Evolutionary conservation across 1,140 invertebrate genomes (phyloP).

Genomic region (Parapsyche elsis): DNA sequence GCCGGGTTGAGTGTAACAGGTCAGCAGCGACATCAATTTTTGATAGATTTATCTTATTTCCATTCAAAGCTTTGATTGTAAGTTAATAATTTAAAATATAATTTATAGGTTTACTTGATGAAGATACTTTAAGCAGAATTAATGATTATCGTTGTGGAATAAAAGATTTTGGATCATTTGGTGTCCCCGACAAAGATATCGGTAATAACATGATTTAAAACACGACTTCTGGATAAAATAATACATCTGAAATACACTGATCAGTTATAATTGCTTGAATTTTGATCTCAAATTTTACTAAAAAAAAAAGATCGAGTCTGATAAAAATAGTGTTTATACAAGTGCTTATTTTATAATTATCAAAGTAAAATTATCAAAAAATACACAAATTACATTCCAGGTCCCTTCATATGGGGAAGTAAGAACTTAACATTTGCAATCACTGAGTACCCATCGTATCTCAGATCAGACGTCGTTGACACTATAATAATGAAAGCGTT

Average conservation of each 20-base stretch:
- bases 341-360: too few species aligned
- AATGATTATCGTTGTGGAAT: neutral
- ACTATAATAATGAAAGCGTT: neutral
- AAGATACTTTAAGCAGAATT: neutral
- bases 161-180: neutral
- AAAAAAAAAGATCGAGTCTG: too few species aligned
- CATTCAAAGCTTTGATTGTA: neutral
- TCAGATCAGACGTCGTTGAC: neutral
- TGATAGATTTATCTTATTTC: too few species aligned
- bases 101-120: neutral
- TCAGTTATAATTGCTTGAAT: too few species aligned
- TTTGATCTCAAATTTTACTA: too few species aligned
- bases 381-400: neutral
- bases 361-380: too few species aligned
- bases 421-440: neutral
- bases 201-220: too few species aligned
- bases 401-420: neutral
- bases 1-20: neutral
- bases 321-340: too few species aligned
- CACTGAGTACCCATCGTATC: constrained; percentile 1
- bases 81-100: neutral
- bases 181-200: neutral
- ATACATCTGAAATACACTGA: too few species aligned
- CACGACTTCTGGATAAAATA: too few species aligned
- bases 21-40: too few species aligned